Percentiles rank a stretch among this genome's conserved stretches.
These are phyloP conservation scores for Eupithecia abbreviata DNA, from an alignment of 2,888 invertebrate species.

Conservation along the genomic window DNA sequence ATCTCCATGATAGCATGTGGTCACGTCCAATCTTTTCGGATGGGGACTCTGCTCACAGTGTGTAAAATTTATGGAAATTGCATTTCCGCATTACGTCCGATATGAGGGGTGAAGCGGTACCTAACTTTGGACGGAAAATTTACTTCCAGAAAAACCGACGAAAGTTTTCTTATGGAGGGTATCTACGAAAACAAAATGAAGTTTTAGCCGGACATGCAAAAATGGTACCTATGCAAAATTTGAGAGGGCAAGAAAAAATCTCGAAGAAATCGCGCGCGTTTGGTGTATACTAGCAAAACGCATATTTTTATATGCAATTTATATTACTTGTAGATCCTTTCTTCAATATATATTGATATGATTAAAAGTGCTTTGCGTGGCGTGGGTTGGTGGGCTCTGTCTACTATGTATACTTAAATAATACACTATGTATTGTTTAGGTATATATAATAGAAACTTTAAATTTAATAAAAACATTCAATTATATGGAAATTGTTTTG, in stretches of 20 bases:
- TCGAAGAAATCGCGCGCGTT: not conserved
- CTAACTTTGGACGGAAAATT: slow-evolving; percentile 55
- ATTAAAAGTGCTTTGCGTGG: no score
- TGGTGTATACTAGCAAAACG: no score
- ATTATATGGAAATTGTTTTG: no score
- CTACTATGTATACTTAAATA: no score
- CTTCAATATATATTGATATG: no score
- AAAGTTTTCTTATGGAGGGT: slow-evolving; percentile 26
- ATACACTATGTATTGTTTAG: no score
- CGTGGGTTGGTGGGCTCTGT: no score
- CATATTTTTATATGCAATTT: no score
- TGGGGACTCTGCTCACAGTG: slow-evolving; percentile 74
- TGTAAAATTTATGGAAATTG: slow-evolving; percentile 84
- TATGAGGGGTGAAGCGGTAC: slow-evolving; percentile 61
- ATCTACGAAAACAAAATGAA: not conserved
- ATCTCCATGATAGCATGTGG: slow-evolving; percentile 59
- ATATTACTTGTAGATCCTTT: no score
- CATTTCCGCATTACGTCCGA: slow-evolving; percentile 77
- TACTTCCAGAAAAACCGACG: slow-evolving; percentile 48
- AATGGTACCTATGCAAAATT: not conserved
- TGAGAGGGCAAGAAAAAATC: not conserved
- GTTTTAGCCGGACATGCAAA: not conserved
- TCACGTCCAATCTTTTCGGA: slow-evolving; percentile 79
- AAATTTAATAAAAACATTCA: no score
- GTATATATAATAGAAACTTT: no score